Conservation (phyloP, 92 coral and sea anemone genomes). For the Heteractis magnifica region DNA sequence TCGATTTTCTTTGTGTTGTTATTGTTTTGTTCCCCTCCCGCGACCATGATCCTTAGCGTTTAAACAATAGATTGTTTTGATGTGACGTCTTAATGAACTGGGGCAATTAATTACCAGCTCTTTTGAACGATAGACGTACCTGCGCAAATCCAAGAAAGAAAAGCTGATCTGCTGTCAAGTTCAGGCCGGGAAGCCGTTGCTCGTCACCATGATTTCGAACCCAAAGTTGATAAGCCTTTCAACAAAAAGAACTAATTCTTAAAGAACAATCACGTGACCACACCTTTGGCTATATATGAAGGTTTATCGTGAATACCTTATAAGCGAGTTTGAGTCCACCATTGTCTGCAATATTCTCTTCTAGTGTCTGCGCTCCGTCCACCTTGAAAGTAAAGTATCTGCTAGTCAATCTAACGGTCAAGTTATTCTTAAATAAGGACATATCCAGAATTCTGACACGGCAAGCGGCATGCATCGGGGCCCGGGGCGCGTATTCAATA, state of each 20-base stretch:
- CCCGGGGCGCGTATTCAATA: too few species aligned
- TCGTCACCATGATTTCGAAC: conserved; percentile 60
- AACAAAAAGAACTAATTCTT: background rate
- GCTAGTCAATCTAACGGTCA: too few species aligned
- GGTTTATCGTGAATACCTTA: conserved; percentile 39
- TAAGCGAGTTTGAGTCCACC: conserved; percentile 93
- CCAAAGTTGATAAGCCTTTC: conserved; percentile 85
- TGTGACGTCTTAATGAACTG: too few species aligned
- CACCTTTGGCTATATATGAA: too few species aligned
- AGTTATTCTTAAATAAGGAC: too few species aligned
- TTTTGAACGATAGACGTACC: conserved; percentile 24
- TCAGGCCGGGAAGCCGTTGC: conserved; percentile 74
- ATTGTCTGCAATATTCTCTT: conserved; percentile 93
- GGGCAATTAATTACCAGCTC: background rate
- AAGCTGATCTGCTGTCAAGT: conserved; percentile 82
- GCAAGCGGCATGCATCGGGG: too few species aligned
- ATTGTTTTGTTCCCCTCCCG: too few species aligned
- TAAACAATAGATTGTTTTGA: too few species aligned
- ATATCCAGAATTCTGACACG: too few species aligned
- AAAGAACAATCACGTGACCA: too few species aligned
- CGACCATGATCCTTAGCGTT: too few species aligned
- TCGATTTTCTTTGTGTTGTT: too few species aligned
- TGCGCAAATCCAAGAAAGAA: conserved; percentile 96
- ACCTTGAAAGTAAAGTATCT: conserved; percentile 43
- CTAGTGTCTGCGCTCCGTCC: conserved; percentile 81